Evolutionary conservation across 2,888 invertebrate species (phyloP), one percentile per base, ranked within the genome.

Genomic region (Eueremaeus valkanovi): DNA sequence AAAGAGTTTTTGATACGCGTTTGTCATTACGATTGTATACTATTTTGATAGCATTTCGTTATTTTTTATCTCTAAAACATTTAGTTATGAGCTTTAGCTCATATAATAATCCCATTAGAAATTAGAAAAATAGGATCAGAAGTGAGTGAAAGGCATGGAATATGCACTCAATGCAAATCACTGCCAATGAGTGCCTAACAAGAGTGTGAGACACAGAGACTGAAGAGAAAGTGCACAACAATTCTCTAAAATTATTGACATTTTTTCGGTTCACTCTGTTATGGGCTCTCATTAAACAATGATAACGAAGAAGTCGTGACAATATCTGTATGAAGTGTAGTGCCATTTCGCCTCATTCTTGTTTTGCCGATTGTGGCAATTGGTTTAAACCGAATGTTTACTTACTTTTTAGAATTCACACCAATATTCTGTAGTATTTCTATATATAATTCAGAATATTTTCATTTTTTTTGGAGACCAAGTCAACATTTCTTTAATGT

Each of bases 211-310:
- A 45, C 8, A 40, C 6, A 40, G 40, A 40, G 42, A 45, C n/a
- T n/a, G n/a, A n/a, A n/a, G n/a, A n/a, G 55, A 29, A 27, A 58
- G 33, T 29, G 58, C 16, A 18, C n/a, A 21, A 66, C 36, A 33
- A 66, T 21, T 66, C 21, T 21, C n/a, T 36, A 29, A 58, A 24
- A 66, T 58, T 66, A 66, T 66, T 31, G 63, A 66, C n/a, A 66
- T 66, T 66, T 66, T 21, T 6, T n/a, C 21, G 27, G 13, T 55
- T 66, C 36, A 33, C n/a, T 33, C n/a, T 3, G 40, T 70, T 70
- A 70, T 70, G 40, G 63, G 27, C 70, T 24, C 70, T 70, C 70
- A 70, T 70, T 70, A 70, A 70, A 70, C 70, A 70, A 70, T 70
- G 70, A 70, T 66, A 66, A 66, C 66, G 66, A 66, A 66, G 63